These are phyloP conservation scores for Notarius lentiginosus DNA, from an alignment of 2,113 vertebrate species.

Conservation along the genomic window DNA sequence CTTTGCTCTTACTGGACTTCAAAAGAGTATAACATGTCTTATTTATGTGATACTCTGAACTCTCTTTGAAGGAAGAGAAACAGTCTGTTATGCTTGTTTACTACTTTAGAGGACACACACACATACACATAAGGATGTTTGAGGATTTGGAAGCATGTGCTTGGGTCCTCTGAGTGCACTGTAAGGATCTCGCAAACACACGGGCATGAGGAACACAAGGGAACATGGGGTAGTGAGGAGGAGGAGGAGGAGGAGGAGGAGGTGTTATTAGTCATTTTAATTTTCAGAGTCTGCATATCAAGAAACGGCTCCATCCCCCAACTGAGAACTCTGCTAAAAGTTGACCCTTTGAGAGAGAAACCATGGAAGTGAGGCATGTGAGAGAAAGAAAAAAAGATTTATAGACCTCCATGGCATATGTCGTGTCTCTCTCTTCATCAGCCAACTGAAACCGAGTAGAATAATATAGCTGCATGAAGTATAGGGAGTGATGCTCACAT, in stretches of 20 bases:
- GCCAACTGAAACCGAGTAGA: slow-evolving; percentile 22
- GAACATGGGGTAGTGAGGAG: slow-evolving; percentile 6
- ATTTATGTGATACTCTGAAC: slow-evolving; percentile 33
- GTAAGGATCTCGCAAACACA: slow-evolving; percentile 12
- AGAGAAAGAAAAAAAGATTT: slow-evolving; percentile 4
- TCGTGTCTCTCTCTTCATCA: slow-evolving; percentile 34
- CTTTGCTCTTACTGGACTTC: slow-evolving; percentile 35
- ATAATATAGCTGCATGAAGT: slow-evolving; percentile 30
- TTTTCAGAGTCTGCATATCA: slow-evolving; percentile 37
- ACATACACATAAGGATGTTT: slow-evolving; percentile 26
- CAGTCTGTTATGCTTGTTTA: slow-evolving; percentile 49
- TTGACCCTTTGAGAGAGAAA: not conserved
- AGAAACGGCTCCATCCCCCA: slow-evolving; percentile 10
- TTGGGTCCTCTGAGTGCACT: slow-evolving; percentile 23
- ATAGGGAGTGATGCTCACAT: slow-evolving; percentile 6
- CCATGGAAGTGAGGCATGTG: not conserved
- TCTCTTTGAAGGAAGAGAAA: slow-evolving; percentile 23
- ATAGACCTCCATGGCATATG: slow-evolving; percentile 16
- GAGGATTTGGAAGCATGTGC: slow-evolving; percentile 23
- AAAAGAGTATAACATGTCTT: slow-evolving; percentile 38
- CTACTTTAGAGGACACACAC: slow-evolving; percentile 41
- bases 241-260: not conserved
- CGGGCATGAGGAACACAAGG: not conserved
- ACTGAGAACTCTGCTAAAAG: not conserved
- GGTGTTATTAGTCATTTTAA: slow-evolving; percentile 38